Percentiles rank a stretch among this genome's conserved stretches.
Conservation (phyloP, 1,140 invertebrate genomes). For the Eriosoma lanigerum region DNA sequence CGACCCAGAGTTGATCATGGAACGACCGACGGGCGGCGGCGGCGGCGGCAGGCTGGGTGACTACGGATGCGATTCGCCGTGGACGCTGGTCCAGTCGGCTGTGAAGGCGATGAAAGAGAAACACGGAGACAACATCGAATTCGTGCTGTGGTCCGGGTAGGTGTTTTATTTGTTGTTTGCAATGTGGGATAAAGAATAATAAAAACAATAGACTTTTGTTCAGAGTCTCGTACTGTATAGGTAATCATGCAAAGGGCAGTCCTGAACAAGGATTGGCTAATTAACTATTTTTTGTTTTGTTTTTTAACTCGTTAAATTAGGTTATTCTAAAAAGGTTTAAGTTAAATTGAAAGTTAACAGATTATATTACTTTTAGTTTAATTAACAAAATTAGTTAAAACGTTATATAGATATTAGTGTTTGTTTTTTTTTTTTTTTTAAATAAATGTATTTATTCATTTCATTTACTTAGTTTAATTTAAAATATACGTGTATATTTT, state of each 20-base stretch:
- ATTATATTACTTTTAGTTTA: too few relatives aligned
- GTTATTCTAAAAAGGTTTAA: too few relatives aligned
- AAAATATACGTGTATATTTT: too few relatives aligned
- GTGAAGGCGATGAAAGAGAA: constrained; percentile 77
- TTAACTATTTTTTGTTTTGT: too few relatives aligned
- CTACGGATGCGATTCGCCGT: constrained; percentile 85
- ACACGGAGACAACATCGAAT: constrained; percentile 81
- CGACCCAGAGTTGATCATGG: constrained; percentile 1
- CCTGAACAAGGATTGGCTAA: background rate
- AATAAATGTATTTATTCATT: too few relatives aligned
- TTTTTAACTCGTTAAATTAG: too few relatives aligned
- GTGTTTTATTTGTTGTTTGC: constrained; percentile 55
- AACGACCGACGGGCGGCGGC: constrained; percentile 61
- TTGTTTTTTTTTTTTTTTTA: too few relatives aligned
- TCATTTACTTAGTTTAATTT: too few relatives aligned
- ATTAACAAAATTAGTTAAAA: too few relatives aligned
- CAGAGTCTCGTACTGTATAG: background rate
- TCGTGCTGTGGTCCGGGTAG: constrained; percentile 92
- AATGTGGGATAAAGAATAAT: background rate
- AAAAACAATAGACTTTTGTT: background rate
- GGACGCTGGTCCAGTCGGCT: constrained; percentile 80
- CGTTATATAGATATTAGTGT: too few relatives aligned
- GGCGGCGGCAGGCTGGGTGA: constrained; percentile 72
- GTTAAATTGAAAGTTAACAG: too few relatives aligned
- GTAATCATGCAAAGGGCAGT: background rate